Evolutionary conservation across 2,113 vertebrate species (phyloP), one percentile per base, ranked within the genome.

Genomic region (Raja brachyura): DNA sequence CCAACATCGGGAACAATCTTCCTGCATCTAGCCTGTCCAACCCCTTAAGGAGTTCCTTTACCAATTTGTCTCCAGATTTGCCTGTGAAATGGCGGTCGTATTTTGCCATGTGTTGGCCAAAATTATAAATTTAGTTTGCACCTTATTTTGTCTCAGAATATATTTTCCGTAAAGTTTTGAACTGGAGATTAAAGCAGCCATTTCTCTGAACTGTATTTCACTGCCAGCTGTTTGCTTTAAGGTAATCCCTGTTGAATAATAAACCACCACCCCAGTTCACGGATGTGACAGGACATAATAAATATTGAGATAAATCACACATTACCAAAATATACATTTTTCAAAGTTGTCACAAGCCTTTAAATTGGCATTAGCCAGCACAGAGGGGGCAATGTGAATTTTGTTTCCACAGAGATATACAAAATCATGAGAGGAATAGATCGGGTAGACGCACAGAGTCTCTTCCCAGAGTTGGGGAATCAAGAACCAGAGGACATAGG

Each of bases 261-360:
- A 88, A 92, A 92, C 33, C 8, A 73, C 68, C 39, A 92, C 54
- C 63, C 8, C n/a, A 18, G 31, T n/a, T 68, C 88, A 48, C 68
- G 73, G 90, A 92, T 92, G 68, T 73, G 56, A 54, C 33, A 73
- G 73, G 33, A 54, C 54, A 54, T 11, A 73, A 92, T 73, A 92
- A 92, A 92, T 48, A 73, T 70, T 54, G 25, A 73, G 90, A 74
- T 92, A 70, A 88, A 6, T 70, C 66, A 92, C 68, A 48, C 31
- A 92, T 92, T 74, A 20, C 48, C 66, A 28, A 88, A 88, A 88
- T 63, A 14, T 56, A 88, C n/a, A 92, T 28, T 92, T 92, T 92
- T 92, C 68, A 22, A 63, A 31, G 20, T 13, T 73, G 3, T 28
- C 31, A 48, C 66, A 92, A 39, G 73, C 39, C 68, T 73, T 73